Evolutionary conservation across 2,113 vertebrate species (phyloP).

Genomic region (Campylorhamphus procurvoides): DNA sequence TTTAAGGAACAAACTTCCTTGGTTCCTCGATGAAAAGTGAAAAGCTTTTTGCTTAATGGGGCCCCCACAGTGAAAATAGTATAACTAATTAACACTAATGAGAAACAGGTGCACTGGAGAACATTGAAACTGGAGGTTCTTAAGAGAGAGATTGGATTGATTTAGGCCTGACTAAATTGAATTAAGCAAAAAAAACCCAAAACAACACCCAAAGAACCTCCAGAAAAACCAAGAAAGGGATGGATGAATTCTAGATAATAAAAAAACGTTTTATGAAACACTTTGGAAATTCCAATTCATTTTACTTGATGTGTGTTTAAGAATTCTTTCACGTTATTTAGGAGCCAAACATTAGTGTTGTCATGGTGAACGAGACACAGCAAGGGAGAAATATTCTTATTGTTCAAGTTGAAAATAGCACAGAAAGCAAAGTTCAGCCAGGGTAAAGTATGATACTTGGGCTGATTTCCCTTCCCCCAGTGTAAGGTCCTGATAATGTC

Average conservation of each 20-base stretch:
- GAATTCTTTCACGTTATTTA: background rate
- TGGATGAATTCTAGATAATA: background rate
- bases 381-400: background rate
- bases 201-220: background rate
- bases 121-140: conserved; percentile 6
- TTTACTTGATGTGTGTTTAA: background rate
- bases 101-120: conserved; percentile 33
- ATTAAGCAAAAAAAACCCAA: background rate
- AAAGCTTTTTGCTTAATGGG: conserved; percentile 45
- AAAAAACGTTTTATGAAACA: background rate
- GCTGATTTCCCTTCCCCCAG: background rate
- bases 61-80: conserved; percentile 24
- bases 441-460: background rate
- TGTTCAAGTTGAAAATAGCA: background rate
- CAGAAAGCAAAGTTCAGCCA: background rate
- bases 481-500: background rate
- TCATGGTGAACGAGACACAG: background rate
- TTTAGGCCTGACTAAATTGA: background rate
- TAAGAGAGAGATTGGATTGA: conserved; percentile 14
- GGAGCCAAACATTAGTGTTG: background rate
- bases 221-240: background rate
- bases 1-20: background rate
- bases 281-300: background rate
- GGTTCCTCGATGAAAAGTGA: conserved; percentile 17
- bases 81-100: conserved; percentile 41